Conservation (phyloP, 2,113 vertebrate genomes). For the Myanophis thanlyinensis region DNA sequence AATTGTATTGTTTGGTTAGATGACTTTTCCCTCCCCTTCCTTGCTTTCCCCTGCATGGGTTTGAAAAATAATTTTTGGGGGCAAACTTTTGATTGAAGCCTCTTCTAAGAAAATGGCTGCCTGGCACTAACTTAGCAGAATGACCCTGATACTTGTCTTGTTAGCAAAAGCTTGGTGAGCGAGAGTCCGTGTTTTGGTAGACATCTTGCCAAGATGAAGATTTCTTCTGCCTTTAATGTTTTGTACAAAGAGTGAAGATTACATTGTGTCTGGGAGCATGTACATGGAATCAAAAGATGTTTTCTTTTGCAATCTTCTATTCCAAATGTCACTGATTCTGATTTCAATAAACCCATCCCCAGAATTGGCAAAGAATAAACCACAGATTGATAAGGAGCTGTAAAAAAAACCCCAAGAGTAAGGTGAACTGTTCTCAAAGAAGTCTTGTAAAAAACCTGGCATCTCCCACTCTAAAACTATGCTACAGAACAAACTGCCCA, state of each 20-base stretch:
- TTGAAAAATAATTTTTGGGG: conserved; percentile 55
- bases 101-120: conserved; percentile 60
- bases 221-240: not conserved
- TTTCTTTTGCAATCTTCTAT: not conserved
- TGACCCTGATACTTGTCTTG: conserved; percentile 47
- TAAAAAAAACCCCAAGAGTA: too few species aligned
- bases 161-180: conserved; percentile 28
- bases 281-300: not conserved
- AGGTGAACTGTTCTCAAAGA: too few species aligned
- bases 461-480: too few species aligned
- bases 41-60: conserved; percentile 27
- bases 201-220: not conserved
- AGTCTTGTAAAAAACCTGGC: too few species aligned
- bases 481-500: too few species aligned
- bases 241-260: not conserved
- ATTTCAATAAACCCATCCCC: not conserved
- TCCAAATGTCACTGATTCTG: not conserved
- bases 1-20: conserved; percentile 70
- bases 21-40: not conserved
- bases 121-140: conserved; percentile 59
- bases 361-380: not conserved
- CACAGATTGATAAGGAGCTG: not conserved
- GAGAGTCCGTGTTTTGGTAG: not conserved
- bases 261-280: not conserved
- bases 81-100: conserved; percentile 57